Percentiles rank a stretch among this genome's conserved stretches.
phyloP scores from a whole-genome alignment of 2,888 invertebrate species.

The Bombylius discolor region DNA sequence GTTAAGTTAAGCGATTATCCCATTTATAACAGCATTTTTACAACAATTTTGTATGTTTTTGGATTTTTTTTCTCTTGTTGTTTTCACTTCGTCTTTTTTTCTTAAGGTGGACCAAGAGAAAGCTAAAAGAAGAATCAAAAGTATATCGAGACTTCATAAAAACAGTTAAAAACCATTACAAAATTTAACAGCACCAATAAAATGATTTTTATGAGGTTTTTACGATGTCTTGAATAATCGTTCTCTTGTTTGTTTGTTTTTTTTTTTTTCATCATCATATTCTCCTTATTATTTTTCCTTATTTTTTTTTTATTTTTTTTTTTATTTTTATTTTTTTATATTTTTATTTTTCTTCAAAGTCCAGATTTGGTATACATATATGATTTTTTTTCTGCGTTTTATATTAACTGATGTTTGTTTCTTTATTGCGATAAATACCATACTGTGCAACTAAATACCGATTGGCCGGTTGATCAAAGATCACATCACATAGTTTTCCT shows the following conservation, averaged over 20 bases:
- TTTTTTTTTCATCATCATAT: background rate
- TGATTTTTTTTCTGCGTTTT: too few species aligned
- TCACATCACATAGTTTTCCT: too few species aligned
- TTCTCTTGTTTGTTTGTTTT: background rate
- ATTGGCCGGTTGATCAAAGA: too few species aligned
- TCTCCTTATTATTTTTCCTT: too few species aligned
- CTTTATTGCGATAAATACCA: too few species aligned
- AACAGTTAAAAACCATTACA: constrained; percentile 7
- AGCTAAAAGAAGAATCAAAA: background rate
- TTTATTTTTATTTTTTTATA: too few species aligned
- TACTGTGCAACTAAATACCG: too few species aligned
- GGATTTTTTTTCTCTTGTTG: background rate
- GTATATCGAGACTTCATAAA: constrained; percentile 4
- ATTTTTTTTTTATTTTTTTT: too few species aligned
- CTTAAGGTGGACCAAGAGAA: background rate
- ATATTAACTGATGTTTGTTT: too few species aligned
- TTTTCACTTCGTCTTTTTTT: background rate
- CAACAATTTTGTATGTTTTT: background rate
- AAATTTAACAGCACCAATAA: constrained; percentile 7
- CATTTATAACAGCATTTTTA: constrained; percentile 1
- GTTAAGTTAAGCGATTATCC: background rate
- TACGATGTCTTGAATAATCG: constrained; percentile 6
- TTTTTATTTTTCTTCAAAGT: too few species aligned
- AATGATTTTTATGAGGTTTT: constrained; percentile 5
- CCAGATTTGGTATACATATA: too few species aligned